These are phyloP conservation scores for Phaetusa simplex DNA, from an alignment of 2,113 vertebrate genomes.

Conservation along the genomic window DNA sequence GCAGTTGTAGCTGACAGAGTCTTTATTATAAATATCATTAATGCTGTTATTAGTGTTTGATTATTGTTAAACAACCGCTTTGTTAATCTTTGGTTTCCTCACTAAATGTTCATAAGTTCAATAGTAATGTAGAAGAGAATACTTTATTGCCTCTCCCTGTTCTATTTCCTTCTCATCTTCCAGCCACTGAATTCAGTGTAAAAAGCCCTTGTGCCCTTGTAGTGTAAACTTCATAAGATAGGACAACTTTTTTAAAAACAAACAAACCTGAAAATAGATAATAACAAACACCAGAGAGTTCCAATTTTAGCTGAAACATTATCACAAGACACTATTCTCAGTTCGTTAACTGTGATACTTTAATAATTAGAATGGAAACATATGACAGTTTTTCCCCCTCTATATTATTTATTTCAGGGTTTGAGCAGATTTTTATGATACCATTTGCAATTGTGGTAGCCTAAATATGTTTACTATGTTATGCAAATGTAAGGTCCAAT, in stretches of 20 bases:
- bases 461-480: neutral
- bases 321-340: neutral
- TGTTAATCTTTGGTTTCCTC: neutral
- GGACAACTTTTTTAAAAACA: neutral
- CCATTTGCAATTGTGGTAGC: neutral
- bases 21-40: neutral
- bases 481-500: neutral
- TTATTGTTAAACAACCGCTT: neutral
- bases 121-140: neutral
- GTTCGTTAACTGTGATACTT: neutral
- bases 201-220: neutral
- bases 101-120: neutral
- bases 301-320: neutral
- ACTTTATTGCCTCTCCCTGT: neutral
- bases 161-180: neutral
- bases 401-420: neutral
- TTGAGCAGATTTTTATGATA: neutral
- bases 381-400: neutral
- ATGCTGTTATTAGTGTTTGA: neutral
- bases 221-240: neutral
- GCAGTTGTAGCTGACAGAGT: neutral
- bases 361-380: neutral
- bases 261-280: neutral
- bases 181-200: neutral
- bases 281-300: neutral